Base-by-base conservation (phyloP, 1,140 invertebrate genomes). In the Drosophila willistoni region DNA sequence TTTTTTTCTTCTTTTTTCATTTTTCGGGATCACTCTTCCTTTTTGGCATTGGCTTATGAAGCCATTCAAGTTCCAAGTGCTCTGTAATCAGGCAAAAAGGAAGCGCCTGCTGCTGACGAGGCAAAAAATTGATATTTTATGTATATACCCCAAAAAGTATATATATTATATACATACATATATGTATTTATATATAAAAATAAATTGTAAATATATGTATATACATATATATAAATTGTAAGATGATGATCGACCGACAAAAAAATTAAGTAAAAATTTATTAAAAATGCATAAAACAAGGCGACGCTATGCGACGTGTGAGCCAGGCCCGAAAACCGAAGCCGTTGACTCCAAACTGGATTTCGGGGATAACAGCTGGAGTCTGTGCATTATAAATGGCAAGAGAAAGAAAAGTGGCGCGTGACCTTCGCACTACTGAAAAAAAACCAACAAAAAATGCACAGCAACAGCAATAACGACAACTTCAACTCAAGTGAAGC, bases 401-500 rank as follows among this genome's bases (percentile, higher is more conserved):
- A 77, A 55, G 69, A 83, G 78, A 89, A 78, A 86, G 84, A 80
- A 81, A 81, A 84, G 86, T 70, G 79, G 80, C 70, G 84, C 68
- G 77, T 73, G 90, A 91, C 90, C 90, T 91, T 91, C 90, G 83
- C 82, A 91, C 82, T 87, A 86, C 73, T 75, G 67, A 72, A 66
- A 66, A 66, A 74, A 72, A 78, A 86, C 73, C 73, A 64, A 72
- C 64, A 66, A 66, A 74, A 72, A 78, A 62, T 29, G 36, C 29
- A 55, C 66, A 65, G 25, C 36, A 44, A 56, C 54, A 67, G 36
- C 60, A 62, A 69, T 34, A 54, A 59, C 47, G 22, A 22, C 44
- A 55, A 22, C 59, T 64, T 22, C 66, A 60, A 64, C 44, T 25
- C 33, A 55, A 44, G 33, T 36, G 6, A 67, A 61, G 41, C 63